A percentile compares a stretch with the other conserved stretches of the same genome.
Conservation (phyloP, 2,888 invertebrate species). For the Lottia gigantea region DNA sequence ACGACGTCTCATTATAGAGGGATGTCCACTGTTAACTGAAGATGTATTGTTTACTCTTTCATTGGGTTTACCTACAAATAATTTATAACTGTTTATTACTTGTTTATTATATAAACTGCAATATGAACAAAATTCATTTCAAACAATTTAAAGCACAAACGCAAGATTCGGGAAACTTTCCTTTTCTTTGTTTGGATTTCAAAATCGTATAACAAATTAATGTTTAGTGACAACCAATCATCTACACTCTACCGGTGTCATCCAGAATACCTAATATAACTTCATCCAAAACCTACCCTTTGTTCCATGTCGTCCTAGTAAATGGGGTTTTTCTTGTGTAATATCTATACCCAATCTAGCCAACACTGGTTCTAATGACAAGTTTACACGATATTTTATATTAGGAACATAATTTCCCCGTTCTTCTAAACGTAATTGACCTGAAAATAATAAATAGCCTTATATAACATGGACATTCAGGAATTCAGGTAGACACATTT, state of each 20-base stretch:
- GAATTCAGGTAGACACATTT: background rate
- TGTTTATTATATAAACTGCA: too few relatives aligned
- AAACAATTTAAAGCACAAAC: too few relatives aligned
- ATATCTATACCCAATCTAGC: conserved; percentile 61
- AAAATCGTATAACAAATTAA: too few relatives aligned
- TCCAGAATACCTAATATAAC: too few relatives aligned
- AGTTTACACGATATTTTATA: conserved; percentile 34
- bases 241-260: too few relatives aligned
- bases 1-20: conserved; percentile 81
- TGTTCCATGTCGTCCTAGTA: conserved; percentile 36
- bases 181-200: too few relatives aligned
- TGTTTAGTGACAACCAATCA: too few relatives aligned
- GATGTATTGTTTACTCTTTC: background rate
- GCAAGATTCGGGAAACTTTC: too few relatives aligned
- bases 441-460: conserved; percentile 32
- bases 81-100: too few relatives aligned
- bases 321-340: conserved; percentile 56
- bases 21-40: conserved; percentile 46
- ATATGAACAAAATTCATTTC: too few relatives aligned
- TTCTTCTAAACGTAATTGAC: conserved; percentile 54
- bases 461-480: background rate
- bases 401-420: conserved; percentile 40
- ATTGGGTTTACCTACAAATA: background rate
- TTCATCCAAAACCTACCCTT: background rate
- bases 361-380: conserved; percentile 54